Evolutionary conservation across 2,113 vertebrate genomes (phyloP).

Genomic region (Propithecus coquereli): DNA sequence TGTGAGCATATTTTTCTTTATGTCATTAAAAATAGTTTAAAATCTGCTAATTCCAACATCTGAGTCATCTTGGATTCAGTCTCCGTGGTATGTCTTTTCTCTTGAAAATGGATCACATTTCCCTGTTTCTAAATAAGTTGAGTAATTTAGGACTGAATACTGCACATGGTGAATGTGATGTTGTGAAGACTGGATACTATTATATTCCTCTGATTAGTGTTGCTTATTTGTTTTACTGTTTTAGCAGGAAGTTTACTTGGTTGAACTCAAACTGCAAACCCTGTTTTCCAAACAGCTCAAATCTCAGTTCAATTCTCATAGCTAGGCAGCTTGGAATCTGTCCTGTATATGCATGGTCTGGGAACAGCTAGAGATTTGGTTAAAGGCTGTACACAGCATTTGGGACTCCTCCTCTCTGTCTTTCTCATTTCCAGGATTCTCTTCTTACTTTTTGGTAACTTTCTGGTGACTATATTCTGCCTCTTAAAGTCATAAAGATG

Average conservation of each 20-base stretch:
- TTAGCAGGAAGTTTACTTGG: background rate
- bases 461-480: background rate
- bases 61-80: background rate
- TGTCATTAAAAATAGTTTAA: background rate
- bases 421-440: background rate
- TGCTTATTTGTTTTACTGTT: background rate
- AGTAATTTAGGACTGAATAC: background rate
- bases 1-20: background rate
- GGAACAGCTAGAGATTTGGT: background rate
- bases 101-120: background rate
- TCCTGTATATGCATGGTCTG: background rate
- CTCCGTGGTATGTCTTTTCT: background rate
- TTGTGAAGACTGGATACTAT: background rate
- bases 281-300: background rate
- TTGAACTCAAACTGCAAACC: background rate
- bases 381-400: background rate
- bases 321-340: background rate
- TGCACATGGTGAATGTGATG: background rate
- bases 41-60: background rate
- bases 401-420: fast-evolving
- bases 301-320: background rate
- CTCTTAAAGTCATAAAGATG: background rate
- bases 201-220: background rate
- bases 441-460: background rate
- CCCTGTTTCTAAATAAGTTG: background rate